Conservation (phyloP, 1,140 invertebrate genomes). For the Eueides isabella region DNA sequence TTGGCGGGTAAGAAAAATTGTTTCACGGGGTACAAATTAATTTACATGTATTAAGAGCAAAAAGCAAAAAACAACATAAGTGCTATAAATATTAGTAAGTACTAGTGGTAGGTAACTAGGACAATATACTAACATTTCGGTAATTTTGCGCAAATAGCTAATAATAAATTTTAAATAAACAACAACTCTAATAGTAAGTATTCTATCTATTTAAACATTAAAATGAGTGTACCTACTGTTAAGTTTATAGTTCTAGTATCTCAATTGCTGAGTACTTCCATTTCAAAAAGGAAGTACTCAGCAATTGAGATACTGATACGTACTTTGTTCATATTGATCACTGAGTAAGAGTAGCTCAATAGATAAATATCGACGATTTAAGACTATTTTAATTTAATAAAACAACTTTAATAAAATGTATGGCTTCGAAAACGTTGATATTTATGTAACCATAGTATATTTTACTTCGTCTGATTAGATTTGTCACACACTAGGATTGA, state of each 20-base stretch:
- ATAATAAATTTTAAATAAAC: neutral
- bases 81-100: no score
- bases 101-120: no score
- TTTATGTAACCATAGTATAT: no score
- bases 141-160: no score
- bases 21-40: no score
- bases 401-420: neutral
- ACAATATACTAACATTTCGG: no score
- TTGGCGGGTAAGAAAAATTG: no score
- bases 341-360: neutral
- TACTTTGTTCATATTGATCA: constrained; percentile 7
- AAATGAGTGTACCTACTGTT: constrained; percentile 3
- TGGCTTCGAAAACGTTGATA: no score
- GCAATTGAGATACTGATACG: constrained; percentile 5
- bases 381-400: neutral
- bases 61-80: no score
- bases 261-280: no score
- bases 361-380: neutral
- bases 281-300: neutral
- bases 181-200: neutral
- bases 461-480: neutral
- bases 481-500: neutral
- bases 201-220: neutral
- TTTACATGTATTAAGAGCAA: no score
- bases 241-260: constrained; percentile 11